Evolutionary conservation across 1,140 invertebrate genomes (phyloP).

Genomic region (Drosophila pallidifrons): DNA sequence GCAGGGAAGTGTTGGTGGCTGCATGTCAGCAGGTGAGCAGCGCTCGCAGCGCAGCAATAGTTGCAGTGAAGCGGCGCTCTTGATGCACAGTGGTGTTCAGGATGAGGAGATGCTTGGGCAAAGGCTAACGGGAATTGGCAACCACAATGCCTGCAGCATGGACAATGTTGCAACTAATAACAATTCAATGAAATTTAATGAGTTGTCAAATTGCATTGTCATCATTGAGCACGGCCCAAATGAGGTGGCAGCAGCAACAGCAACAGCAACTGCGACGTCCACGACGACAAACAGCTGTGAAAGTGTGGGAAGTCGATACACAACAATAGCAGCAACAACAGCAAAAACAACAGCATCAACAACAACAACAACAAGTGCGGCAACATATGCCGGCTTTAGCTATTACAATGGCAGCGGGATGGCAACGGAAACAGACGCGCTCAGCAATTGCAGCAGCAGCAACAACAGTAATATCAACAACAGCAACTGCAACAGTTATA

Average conservation of each 20-base stretch:
- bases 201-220: slow-evolving; percentile 85
- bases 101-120: slow-evolving; percentile 18
- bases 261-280: slow-evolving; percentile 9
- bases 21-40: slow-evolving; percentile 26
- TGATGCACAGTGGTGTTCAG: slow-evolving; percentile 32
- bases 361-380: neutral
- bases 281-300: slow-evolving; percentile 14
- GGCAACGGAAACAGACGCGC: slow-evolving; percentile 65
- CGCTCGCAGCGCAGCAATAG: slow-evolving; percentile 74
- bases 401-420: slow-evolving; percentile 17
- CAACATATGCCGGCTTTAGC: slow-evolving; percentile 48
- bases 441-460: slow-evolving; percentile 65
- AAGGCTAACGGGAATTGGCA: slow-evolving; percentile 32
- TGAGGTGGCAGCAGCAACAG: slow-evolving; percentile 34
- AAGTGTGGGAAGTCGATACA: slow-evolving; percentile 14
- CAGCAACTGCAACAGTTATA: slow-evolving; percentile 40
- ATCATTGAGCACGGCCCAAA: slow-evolving; percentile 79
- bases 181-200: slow-evolving; percentile 85
- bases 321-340: slow-evolving; percentile 5
- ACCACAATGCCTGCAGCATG: slow-evolving; percentile 62
- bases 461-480: slow-evolving; percentile 50
- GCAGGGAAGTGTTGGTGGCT: neutral
- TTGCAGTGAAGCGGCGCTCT: slow-evolving; percentile 58
- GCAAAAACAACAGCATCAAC: neutral
- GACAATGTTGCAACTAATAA: slow-evolving; percentile 69